A percentile compares a stretch with the other conserved stretches of the same genome.
These are phyloP conservation scores for Caenorhabditis zanzibari DNA, from an alignment of 2,888 invertebrate genomes.

Conservation along the genomic window DNA sequence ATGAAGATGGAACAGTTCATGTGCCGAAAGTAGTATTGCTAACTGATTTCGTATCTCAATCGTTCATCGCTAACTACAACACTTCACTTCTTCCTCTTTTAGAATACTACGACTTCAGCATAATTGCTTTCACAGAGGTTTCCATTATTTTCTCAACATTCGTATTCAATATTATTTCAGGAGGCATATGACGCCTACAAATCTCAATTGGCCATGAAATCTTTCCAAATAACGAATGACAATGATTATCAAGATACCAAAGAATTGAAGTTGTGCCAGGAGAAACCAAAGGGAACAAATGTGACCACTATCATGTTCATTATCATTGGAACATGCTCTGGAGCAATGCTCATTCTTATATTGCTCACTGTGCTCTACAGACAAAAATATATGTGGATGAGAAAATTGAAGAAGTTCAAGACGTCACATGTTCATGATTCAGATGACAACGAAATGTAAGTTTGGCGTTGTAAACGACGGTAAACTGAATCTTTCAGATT, in stretches of 20 bases:
- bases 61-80: conserved; percentile 64
- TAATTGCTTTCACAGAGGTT: conserved; percentile 64
- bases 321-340: conserved; percentile 77
- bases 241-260: conserved; percentile 39
- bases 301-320: conserved; percentile 76
- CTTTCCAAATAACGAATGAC: conserved; percentile 54
- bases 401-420: conserved; percentile 75
- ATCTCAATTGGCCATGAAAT: conserved; percentile 57
- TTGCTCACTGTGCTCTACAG: conserved; percentile 76
- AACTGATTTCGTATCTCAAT: conserved; percentile 73
- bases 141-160: not conserved
- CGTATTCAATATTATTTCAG: conserved; percentile 15
- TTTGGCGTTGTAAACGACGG: no score
- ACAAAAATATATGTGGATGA: conserved; percentile 79
- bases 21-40: conserved; percentile 68
- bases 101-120: conserved; percentile 60
- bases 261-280: conserved; percentile 46
- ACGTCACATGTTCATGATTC: conserved; percentile 62
- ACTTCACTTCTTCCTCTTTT: conserved; percentile 45
- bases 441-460: conserved; percentile 72
- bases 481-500: no score
- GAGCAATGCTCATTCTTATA: conserved; percentile 76
- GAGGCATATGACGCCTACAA: conserved; percentile 65
- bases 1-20: conserved; percentile 39
- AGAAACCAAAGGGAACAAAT: conserved; percentile 35